A percentile compares a stretch with the other conserved stretches of the same genome.
Conservation (phyloP, 2,113 vertebrate genomes). For the Ellobius talpinus region DNA sequence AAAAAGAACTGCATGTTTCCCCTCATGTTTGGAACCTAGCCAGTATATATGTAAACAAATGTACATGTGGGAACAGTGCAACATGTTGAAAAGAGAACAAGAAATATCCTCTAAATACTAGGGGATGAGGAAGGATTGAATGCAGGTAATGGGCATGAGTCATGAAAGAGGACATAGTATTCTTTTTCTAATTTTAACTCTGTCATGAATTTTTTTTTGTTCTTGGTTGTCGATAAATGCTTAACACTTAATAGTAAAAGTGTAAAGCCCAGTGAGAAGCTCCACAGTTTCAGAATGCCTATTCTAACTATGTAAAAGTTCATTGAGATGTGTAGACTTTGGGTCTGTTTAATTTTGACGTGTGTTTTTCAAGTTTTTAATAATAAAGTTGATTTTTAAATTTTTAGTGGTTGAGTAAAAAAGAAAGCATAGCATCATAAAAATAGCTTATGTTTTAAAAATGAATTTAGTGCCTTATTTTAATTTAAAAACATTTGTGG, state of each 20-base stretch:
- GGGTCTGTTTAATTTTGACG: background rate
- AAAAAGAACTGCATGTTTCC: background rate
- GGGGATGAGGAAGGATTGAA: background rate
- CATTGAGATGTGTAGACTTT: background rate
- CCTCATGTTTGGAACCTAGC: background rate
- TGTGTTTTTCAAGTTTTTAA: background rate
- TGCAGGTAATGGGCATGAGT: background rate
- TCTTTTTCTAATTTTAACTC: background rate
- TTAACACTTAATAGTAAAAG: background rate
- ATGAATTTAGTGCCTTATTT: background rate
- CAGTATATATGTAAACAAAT: background rate
- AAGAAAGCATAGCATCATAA: constrained; percentile 33
- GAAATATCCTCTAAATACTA: background rate
- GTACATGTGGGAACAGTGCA: background rate
- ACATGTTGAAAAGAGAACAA: background rate
- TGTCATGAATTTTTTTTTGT: background rate
- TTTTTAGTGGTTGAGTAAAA: background rate
- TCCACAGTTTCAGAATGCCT: background rate
- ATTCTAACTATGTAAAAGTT: background rate
- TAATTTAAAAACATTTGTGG: background rate
- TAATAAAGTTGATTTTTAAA: background rate
- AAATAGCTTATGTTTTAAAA: background rate
- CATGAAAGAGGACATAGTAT: background rate
- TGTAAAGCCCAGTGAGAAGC: background rate
- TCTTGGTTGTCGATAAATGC: background rate